Conservation (phyloP, 2,797 vertebrate species). For the Nyctibius grandis region DNA sequence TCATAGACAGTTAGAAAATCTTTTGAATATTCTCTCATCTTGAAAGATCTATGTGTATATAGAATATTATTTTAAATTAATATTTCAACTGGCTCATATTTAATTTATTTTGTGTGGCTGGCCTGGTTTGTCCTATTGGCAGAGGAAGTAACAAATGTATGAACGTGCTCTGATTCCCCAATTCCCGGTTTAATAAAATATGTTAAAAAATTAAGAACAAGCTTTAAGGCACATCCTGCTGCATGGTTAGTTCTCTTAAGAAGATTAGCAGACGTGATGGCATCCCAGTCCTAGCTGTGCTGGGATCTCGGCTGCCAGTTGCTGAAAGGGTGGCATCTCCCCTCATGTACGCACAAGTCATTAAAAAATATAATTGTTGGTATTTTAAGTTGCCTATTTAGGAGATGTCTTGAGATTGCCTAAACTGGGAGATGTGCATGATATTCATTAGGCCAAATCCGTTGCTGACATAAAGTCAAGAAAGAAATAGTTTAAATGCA, state of each 20-base stretch:
- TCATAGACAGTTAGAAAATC: background rate
- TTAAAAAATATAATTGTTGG: background rate
- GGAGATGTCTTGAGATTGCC: background rate
- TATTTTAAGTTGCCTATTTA: conserved; percentile 18
- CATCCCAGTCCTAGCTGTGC: background rate
- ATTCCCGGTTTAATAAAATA: conserved; percentile 43
- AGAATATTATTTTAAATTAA: conserved; percentile 9
- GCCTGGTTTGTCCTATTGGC: background rate
- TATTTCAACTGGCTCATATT: background rate
- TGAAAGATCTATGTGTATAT: background rate
- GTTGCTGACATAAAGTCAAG: background rate
- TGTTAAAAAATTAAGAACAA: conserved; percentile 33
- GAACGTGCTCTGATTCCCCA: conserved; percentile 17
- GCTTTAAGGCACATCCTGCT: background rate
- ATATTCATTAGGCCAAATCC: background rate
- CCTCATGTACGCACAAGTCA: background rate
- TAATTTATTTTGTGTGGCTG: conserved; percentile 1
- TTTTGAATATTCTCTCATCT: background rate
- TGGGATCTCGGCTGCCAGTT: background rate
- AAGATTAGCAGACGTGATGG: conserved; percentile 30
- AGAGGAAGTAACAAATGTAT: background rate
- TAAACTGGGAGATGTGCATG: background rate
- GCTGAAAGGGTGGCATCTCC: background rate
- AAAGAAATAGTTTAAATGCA: background rate
- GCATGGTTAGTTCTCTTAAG: conserved; percentile 1